Conservation (phyloP, 2,797 vertebrate species). For the Rhinophrynus dorsalis region DNA sequence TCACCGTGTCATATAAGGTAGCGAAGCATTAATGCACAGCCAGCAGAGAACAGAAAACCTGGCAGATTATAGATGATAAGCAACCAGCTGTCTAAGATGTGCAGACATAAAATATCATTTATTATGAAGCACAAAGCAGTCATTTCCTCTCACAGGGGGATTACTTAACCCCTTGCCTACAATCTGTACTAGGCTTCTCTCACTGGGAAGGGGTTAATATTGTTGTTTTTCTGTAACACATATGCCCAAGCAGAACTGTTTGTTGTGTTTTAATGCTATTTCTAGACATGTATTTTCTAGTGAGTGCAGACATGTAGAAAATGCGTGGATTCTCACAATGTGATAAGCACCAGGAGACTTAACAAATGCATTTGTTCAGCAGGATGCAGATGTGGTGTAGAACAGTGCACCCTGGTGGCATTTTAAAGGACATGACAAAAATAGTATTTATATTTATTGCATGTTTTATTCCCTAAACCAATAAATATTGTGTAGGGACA, state of each 20-base stretch:
- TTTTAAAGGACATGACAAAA: no score
- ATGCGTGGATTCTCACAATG: constrained; percentile 25
- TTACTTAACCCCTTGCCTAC: constrained; percentile 18
- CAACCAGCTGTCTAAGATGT: constrained; percentile 45
- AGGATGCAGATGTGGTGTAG: not conserved
- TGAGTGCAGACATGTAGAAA: constrained; percentile 47
- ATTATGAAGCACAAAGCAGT: not conserved
- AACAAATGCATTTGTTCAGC: not conserved
- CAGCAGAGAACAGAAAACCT: constrained; percentile 20
- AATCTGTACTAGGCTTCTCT: not conserved
- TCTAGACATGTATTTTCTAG: constrained; percentile 43
- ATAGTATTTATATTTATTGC: no score
- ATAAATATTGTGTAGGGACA: no score
- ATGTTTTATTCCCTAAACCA: no score
- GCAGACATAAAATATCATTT: not conserved
- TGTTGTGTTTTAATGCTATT: constrained; percentile 22
- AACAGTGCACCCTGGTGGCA: constrained; percentile 32
- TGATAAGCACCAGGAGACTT: not conserved
- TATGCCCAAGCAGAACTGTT: not conserved
- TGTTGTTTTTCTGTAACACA: constrained; percentile 3
- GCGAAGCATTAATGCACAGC: constrained; percentile 43
- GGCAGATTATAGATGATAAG: constrained; percentile 41
- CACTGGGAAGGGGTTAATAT: not conserved
- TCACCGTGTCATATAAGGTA: constrained; percentile 65
- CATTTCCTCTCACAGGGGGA: constrained; percentile 40